Conservation (phyloP, 2,113 vertebrate genomes). For the Chloropsis hardwickii region DNA sequence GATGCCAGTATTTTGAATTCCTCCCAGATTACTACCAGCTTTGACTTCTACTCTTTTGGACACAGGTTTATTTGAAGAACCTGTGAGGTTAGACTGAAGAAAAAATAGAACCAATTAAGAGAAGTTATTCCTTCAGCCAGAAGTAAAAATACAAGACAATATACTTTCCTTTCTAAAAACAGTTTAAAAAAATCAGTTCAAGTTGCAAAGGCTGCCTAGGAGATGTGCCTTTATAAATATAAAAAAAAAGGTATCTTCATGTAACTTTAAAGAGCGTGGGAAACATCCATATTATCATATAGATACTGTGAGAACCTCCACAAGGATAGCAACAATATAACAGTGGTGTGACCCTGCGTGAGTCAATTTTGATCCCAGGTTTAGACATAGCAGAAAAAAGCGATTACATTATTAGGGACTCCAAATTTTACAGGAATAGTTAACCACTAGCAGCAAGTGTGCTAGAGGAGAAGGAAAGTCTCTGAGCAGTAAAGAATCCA, state of each 20-base stretch:
- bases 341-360: not conserved
- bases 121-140: not conserved
- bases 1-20: slow-evolving; percentile 52
- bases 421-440: not conserved
- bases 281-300: not conserved
- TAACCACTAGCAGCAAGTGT: not conserved
- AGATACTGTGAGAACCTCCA: not conserved
- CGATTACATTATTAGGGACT: not conserved
- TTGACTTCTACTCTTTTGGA: slow-evolving; percentile 74
- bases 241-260: not conserved
- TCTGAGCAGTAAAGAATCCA: not conserved
- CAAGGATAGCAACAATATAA: not conserved
- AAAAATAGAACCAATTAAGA: slow-evolving; percentile 47
- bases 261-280: not conserved
- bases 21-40: slow-evolving; percentile 37
- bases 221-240: not conserved
- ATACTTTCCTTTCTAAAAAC: not conserved
- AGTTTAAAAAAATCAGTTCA: not conserved
- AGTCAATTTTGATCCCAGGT: not conserved
- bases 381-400: not conserved
- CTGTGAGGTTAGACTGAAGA: slow-evolving; percentile 79
- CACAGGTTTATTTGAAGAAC: slow-evolving; percentile 74
- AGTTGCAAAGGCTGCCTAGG: not conserved
- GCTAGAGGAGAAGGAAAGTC: not conserved
- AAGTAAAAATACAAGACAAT: not conserved